Evolutionary conservation across 2,888 invertebrate species (phyloP).

Genomic region (Sarcophaga subvicina): DNA sequence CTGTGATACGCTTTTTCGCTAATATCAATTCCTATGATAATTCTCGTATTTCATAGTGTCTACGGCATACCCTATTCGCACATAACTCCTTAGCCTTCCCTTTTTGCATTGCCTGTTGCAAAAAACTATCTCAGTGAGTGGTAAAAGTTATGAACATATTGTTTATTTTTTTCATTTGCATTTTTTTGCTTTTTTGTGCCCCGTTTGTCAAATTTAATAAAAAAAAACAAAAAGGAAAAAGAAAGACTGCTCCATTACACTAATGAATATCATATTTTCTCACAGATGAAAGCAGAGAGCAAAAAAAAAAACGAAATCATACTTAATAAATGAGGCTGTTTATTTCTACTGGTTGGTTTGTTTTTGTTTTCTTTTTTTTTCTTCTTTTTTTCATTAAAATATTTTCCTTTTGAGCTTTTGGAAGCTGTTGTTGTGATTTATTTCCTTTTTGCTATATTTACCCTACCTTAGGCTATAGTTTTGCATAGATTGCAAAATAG

Average conservation of each 20-base stretch:
- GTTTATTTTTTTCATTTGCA: slow-evolving; percentile 18
- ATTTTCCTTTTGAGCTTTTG: slow-evolving; percentile 21
- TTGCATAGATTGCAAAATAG: too few relatives aligned
- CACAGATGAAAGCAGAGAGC: neutral
- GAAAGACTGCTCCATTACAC: slow-evolving; percentile 48
- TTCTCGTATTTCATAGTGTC: too few relatives aligned
- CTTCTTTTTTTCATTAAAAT: neutral
- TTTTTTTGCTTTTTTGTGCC: slow-evolving; percentile 1
- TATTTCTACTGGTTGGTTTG: neutral
- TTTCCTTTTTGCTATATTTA: too few relatives aligned
- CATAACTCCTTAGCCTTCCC: too few relatives aligned
- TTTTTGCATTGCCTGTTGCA: neutral
- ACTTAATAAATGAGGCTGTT: too few relatives aligned
- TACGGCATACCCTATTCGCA: too few relatives aligned
- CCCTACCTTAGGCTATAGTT: too few relatives aligned
- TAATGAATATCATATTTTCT: slow-evolving; percentile 58
- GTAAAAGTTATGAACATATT: slow-evolving; percentile 42
- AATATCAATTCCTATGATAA: too few relatives aligned
- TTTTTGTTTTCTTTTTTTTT: neutral
- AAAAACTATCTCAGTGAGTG: slow-evolving; percentile 25
- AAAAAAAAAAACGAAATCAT: too few relatives aligned
- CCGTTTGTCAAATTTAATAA: neutral
- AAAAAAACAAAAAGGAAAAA: neutral
- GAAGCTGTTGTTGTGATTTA: too few relatives aligned
- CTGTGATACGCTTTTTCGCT: too few relatives aligned